Percentiles rank a stretch among this genome's conserved stretches.
Evolutionary conservation across 2,113 vertebrate species (phyloP).

Genomic region (Pseudolaguvia tuberculata): DNA sequence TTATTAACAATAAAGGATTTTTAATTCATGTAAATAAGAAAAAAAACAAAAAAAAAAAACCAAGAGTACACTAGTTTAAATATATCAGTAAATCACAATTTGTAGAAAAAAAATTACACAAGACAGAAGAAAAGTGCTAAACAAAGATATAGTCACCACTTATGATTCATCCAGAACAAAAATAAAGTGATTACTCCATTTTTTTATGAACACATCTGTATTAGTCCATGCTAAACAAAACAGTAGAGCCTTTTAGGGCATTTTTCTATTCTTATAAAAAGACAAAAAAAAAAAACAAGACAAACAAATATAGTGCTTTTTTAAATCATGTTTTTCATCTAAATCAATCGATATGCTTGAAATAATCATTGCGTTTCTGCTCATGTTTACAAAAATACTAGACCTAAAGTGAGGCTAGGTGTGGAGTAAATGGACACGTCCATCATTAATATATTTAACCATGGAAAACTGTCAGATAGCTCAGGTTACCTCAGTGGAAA

Average conservation of each 20-base stretch:
- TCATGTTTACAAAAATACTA: neutral
- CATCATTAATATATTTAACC: conserved; percentile 53
- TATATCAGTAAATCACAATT: conserved; percentile 60
- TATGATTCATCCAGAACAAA: conserved; percentile 46
- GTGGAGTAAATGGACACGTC: conserved; percentile 38
- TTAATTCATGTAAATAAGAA: conserved; percentile 56
- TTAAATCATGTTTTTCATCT: conserved; percentile 17
- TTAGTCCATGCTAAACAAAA: conserved; percentile 36
- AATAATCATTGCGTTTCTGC: neutral
- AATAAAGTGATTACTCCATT: conserved; percentile 23
- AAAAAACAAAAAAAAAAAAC: conserved; percentile 56
- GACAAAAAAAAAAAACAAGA: conserved; percentile 22
- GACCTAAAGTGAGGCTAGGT: neutral
- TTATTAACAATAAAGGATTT: neutral
- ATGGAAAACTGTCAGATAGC: conserved; percentile 41
- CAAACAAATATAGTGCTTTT: conserved; percentile 37
- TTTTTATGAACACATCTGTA: conserved; percentile 22
- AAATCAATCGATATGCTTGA: neutral
- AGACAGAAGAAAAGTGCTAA: conserved; percentile 64
- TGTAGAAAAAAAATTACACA: conserved; percentile 61
- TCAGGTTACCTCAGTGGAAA: conserved; percentile 42
- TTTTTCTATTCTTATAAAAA: conserved; percentile 26
- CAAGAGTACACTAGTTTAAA: conserved; percentile 53
- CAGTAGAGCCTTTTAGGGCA: conserved; percentile 13
- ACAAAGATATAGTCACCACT: conserved; percentile 52